Conservation (phyloP, 2,113 vertebrate species). For the Macquaria australasica region DNA sequence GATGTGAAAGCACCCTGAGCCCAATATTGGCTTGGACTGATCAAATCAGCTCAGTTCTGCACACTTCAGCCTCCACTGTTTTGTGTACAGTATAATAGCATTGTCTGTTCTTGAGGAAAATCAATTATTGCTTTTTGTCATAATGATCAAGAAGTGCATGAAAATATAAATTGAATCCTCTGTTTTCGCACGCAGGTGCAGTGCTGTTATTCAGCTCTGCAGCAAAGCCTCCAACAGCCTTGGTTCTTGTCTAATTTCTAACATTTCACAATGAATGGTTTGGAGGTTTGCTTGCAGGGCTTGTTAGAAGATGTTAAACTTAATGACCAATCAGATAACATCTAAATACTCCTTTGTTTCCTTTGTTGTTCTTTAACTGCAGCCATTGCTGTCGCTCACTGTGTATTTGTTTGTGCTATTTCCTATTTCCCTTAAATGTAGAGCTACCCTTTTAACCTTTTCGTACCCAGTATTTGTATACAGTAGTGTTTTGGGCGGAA, state of each 20-base stretch:
- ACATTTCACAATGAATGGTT: not conserved
- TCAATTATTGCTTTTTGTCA: not conserved
- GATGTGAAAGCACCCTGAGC: not conserved
- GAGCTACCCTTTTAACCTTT: not conserved
- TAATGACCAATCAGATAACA: not conserved
- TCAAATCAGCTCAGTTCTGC: not conserved
- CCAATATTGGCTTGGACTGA: not conserved
- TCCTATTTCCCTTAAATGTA: not conserved
- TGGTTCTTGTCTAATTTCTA: not conserved
- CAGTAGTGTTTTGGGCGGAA: too few relatives aligned
- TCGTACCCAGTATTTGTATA: not conserved
- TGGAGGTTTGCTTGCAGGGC: not conserved
- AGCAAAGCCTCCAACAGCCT: not conserved
- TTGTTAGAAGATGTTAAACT: constrained; percentile 3
- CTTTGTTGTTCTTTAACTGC: constrained; percentile 1
- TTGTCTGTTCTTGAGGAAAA: not conserved
- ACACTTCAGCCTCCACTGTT: not conserved
- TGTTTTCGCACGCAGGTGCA: not conserved
- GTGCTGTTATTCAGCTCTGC: not conserved
- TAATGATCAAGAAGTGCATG: not conserved
- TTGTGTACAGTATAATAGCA: not conserved
- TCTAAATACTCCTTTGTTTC: not conserved
- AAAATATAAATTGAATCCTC: not conserved
- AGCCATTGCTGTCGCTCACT: not conserved
- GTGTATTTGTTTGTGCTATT: not conserved